Percentiles rank a stretch among this genome's conserved stretches.
Evolutionary conservation across 2,113 vertebrate genomes (phyloP).

Genomic region (Hystrix cristata): DNA sequence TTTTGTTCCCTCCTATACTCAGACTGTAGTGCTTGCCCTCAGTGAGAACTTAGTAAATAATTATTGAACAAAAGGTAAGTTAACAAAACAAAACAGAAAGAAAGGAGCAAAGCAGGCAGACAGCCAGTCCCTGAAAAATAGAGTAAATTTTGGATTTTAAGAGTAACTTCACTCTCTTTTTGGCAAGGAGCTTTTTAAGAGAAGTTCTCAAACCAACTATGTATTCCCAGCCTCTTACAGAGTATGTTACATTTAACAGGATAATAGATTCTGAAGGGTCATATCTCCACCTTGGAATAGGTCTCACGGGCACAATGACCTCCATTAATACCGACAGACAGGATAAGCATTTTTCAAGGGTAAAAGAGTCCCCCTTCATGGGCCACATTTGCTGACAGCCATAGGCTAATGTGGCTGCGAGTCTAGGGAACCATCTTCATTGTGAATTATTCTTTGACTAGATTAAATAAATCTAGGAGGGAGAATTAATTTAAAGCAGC

Average conservation of each 20-base stretch:
- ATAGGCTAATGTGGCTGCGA: neutral
- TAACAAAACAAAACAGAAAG: neutral
- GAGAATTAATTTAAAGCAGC: constrained; percentile 1
- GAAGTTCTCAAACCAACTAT: neutral
- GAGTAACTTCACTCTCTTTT: neutral
- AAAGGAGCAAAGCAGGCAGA: neutral
- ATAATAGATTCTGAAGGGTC: constrained; percentile 2
- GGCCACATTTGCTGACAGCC: constrained; percentile 20
- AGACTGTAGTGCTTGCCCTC: neutral
- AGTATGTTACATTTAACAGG: neutral
- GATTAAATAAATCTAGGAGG: constrained; percentile 67
- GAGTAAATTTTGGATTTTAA: neutral
- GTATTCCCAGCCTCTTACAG: neutral
- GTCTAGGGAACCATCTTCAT: constrained; percentile 31
- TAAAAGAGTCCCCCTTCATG: neutral
- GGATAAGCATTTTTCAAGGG: constrained; percentile 58
- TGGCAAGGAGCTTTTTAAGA: neutral
- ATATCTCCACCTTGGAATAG: neutral
- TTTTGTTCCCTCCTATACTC: neutral
- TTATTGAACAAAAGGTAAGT: neutral
- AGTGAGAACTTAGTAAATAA: neutral
- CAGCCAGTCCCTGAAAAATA: neutral
- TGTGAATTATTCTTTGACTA: constrained; percentile 60
- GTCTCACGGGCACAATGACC: neutral
- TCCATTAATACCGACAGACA: neutral